Base-by-base conservation (phyloP, 2,797 vertebrate species). In the Cottoperca gobio region DNA sequence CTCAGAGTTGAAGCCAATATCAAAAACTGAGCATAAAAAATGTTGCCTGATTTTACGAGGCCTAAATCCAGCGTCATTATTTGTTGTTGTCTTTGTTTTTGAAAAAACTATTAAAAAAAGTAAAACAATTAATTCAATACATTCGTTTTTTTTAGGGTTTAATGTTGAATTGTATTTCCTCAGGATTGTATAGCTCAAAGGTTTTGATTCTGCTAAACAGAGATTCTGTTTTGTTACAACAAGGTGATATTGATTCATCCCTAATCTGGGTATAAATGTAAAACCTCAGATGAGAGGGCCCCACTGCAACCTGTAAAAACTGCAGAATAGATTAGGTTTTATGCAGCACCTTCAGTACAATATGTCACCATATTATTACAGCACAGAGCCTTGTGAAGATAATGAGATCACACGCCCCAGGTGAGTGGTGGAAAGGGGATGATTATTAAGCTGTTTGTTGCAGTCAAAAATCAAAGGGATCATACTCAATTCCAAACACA, bases 331-430 rank as follows among this genome's bases (percentile, higher is more conserved):
- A 73, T 65, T 40, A 35, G 19, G 39, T 60, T 70, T 50, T 60
- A 60, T 45, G 60, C 50, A 39, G 58, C 42, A 31, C 57, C 13
- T 33, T 42, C 24, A 61, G 49, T 17, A 43, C 21, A 49, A 4
- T 21, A 39, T 59, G 49, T n/a, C 48, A 23, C 46, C 13, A 17
- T 24, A 19, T 69, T 45, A 63, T 65, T 76, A 76, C 37, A 73
- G 9, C 49, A 24, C 24, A 49, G 43, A 54, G 57, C 37, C 28
- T 49, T 48, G 68, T 63, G 64, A 60, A 52, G 77, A 33, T 75
- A 61, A 78, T 76, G 69, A 67, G 78, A 65, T 76, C 43, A 58
- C 60, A 70, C 2, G 1, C 26, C 76, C 55, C 65, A 3, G 68
- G 65, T 74, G 76, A 62, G 33, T 9, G 14, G 19, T 37, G 67